A percentile compares a stretch with the other conserved stretches of the same genome.
phyloP scores from a whole-genome alignment of 2,113 vertebrate species.

The Damaliscus lunatus region DNA sequence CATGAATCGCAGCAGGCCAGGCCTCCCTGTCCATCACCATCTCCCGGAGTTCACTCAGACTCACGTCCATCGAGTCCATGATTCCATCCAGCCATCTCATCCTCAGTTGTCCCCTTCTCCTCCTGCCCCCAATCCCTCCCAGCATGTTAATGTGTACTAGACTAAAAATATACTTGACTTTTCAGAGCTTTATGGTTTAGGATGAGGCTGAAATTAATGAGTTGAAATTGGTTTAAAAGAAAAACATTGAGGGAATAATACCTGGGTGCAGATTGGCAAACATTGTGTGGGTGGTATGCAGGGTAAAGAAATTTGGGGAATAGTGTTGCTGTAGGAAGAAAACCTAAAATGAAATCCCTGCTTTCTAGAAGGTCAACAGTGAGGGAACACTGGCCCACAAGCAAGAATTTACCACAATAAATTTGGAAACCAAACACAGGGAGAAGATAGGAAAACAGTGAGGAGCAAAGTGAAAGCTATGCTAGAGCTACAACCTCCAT shows the following conservation, averaged over 20 bases:
- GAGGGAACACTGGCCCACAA: neutral
- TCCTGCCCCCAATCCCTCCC: too few relatives aligned
- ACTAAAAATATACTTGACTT: slow-evolving; percentile 50
- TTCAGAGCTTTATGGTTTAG: neutral
- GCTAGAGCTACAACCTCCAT: neutral
- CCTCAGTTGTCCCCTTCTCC: too few relatives aligned
- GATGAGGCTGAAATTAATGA: neutral
- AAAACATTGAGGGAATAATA: neutral
- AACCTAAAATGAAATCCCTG: slow-evolving; percentile 17
- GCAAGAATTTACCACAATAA: neutral
- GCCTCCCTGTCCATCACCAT: too few relatives aligned
- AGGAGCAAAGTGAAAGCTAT: neutral
- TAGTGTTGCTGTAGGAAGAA: neutral
- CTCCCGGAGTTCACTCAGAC: too few relatives aligned
- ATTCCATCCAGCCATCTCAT: too few relatives aligned
- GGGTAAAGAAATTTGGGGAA: neutral
- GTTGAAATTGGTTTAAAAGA: neutral
- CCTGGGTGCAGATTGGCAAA: neutral
- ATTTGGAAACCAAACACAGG: neutral
- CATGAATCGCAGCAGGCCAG: too few relatives aligned
- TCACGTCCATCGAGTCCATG: too few relatives aligned
- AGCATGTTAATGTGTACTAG: neutral
- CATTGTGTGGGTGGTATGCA: neutral
- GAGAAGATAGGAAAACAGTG: neutral
- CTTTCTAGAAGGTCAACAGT: neutral